Conservation (phyloP, 2,797 vertebrate species). For the Eulemur coronatus region DNA sequence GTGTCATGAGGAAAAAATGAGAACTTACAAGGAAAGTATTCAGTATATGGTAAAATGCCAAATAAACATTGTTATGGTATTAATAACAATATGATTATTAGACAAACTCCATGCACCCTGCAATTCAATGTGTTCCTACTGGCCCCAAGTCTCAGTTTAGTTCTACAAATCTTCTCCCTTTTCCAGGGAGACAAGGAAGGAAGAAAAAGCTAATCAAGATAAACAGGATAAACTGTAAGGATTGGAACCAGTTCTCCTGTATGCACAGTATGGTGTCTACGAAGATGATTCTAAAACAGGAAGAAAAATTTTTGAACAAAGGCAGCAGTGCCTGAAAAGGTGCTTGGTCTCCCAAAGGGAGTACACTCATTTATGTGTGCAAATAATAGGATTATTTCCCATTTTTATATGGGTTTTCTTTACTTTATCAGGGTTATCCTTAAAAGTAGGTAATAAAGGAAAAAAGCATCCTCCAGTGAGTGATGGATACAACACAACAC, state of each 20-base stretch:
- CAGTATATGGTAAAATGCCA: background rate
- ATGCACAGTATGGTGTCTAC: background rate
- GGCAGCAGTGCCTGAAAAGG: background rate
- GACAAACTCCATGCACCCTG: background rate
- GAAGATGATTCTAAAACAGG: background rate
- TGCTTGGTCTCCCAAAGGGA: background rate
- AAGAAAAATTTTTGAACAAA: slow-evolving; percentile 14
- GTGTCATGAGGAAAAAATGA: background rate
- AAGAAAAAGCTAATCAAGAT: background rate
- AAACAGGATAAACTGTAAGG: background rate
- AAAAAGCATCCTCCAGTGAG: background rate
- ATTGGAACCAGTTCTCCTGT: background rate
- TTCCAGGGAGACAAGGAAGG: background rate
- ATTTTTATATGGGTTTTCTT: background rate
- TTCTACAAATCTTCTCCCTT: background rate
- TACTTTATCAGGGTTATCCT: background rate
- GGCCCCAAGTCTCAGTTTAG: background rate
- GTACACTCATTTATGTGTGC: background rate
- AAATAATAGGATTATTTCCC: background rate
- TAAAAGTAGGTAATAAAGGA: background rate
- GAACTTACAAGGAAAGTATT: background rate
- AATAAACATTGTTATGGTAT: background rate
- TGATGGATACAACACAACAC: background rate
- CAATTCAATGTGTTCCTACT: background rate
- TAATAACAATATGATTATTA: background rate